A percentile compares a stretch with the other conserved stretches of the same genome.
Conservation (phyloP, 2,113 vertebrate species). For the Leptobrachium leishanense region DNA sequence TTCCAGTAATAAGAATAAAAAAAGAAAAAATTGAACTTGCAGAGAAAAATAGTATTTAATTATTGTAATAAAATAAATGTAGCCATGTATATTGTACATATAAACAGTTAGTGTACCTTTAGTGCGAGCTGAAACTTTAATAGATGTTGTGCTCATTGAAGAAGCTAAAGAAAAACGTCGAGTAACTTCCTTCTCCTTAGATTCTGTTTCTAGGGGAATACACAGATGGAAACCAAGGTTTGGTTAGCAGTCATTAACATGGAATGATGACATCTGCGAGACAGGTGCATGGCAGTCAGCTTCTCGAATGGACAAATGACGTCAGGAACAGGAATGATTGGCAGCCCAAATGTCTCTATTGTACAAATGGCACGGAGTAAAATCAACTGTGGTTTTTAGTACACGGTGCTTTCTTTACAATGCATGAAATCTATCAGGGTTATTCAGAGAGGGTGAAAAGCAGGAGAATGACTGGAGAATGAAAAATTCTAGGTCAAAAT, state of each 20-base stretch:
- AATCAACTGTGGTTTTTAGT: too few species aligned
- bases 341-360: too few species aligned
- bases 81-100: too few species aligned
- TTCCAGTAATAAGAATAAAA: conserved; percentile 17
- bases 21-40: background rate
- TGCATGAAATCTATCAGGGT: too few species aligned
- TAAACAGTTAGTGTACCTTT: conserved; percentile 76
- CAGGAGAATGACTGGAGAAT: too few species aligned
- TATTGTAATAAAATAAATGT: background rate
- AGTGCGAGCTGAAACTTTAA: conserved; percentile 69
- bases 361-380: too few species aligned
- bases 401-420: too few species aligned
- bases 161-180: conserved; percentile 89
- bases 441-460: too few species aligned
- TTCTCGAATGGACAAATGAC: too few species aligned
- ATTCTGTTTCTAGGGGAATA: conserved; percentile 71
- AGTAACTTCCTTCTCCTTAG: conserved; percentile 77
- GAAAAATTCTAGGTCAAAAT: too few species aligned
- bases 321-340: too few species aligned
- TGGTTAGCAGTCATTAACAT: conserved; percentile 44
- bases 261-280: background rate
- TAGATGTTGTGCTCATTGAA: conserved; percentile 74
- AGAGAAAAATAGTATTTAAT: background rate
- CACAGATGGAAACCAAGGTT: conserved; percentile 60
- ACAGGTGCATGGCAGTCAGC: background rate